These are phyloP conservation scores for Drosophila infuscata DNA, from an alignment of 2,888 invertebrate genomes.

Conservation along the genomic window DNA sequence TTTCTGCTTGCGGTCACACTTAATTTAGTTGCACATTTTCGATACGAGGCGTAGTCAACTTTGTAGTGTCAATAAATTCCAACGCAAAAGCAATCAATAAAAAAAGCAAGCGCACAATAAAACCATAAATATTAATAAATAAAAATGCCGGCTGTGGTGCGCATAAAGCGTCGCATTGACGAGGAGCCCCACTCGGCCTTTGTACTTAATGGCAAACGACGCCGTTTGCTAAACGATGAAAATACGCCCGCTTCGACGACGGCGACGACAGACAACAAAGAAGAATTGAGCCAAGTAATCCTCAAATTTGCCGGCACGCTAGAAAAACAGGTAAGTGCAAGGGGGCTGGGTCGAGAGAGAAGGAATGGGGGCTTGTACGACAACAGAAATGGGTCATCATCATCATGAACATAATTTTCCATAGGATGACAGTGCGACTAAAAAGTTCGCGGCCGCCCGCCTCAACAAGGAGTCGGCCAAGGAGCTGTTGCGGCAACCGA, in stretches of 20 bases:
- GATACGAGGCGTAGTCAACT: constrained; percentile 14
- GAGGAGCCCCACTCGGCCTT: constrained; percentile 90
- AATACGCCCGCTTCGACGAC: constrained; percentile 31
- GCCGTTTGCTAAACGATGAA: constrained; percentile 86
- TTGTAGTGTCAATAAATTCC: constrained; percentile 24
- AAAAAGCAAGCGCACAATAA: neutral
- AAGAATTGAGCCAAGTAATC: constrained; percentile 87
- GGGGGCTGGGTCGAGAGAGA: neutral
- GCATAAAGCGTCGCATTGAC: constrained; percentile 90
- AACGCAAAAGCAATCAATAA: constrained; percentile 16
- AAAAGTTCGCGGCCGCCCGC: constrained; percentile 84
- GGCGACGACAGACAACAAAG: constrained; percentile 45
- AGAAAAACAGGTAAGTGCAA: constrained; percentile 87
- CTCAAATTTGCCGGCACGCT: constrained; percentile 91
- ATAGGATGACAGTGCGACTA: constrained; percentile 85
- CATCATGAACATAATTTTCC: neutral
- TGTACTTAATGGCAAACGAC: constrained; percentile 89
- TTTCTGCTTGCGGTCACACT: constrained; percentile 9
- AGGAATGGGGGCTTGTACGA: neutral
- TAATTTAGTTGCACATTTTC: constrained; percentile 24
- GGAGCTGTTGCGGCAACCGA: constrained; percentile 85
- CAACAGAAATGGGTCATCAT: neutral
- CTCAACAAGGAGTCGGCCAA: constrained; percentile 85
- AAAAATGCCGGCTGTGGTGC: constrained; percentile 87
- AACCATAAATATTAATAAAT: constrained; percentile 59